A percentile compares a stretch with the other conserved stretches of the same genome.
Conservation (phyloP, 2,888 invertebrate genomes). For the Craniophora ligustri region DNA sequence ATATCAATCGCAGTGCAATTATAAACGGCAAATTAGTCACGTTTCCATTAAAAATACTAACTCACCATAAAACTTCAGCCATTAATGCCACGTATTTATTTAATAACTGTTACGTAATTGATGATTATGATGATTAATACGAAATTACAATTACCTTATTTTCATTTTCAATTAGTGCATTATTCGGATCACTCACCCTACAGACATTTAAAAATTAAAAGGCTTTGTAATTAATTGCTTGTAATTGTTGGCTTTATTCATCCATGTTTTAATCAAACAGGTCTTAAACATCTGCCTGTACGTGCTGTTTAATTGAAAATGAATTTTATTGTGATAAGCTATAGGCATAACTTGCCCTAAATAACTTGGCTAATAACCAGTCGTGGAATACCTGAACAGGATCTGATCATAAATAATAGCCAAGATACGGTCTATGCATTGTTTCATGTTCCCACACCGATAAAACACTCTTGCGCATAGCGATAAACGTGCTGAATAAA, state of each 20-base stretch:
- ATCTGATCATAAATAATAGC: conserved; percentile 40
- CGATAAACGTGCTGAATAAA: conserved; percentile 11
- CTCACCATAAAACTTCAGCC: background rate
- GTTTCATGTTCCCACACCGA: conserved; percentile 35
- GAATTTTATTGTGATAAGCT: conserved; percentile 3
- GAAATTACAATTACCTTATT: background rate
- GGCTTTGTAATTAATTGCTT: conserved; percentile 1
- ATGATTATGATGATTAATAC: background rate
- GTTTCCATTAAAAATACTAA: background rate
- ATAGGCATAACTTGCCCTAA: conserved; percentile 13
- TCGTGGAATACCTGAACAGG: conserved; percentile 9
- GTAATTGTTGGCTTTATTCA: background rate
- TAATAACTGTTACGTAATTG: conserved; percentile 1
- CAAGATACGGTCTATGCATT: conserved; percentile 40
- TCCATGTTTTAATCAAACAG: conserved; percentile 9
- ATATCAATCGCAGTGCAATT: background rate
- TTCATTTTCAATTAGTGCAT: conserved; percentile 3
- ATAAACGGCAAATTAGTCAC: background rate
- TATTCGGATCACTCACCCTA: background rate
- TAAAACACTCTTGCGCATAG: conserved; percentile 19
- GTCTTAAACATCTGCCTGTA: background rate
- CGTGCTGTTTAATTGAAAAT: conserved; percentile 8
- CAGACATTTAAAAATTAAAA: conserved; percentile 5
- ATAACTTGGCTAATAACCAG: conserved; percentile 19
- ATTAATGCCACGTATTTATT: conserved; percentile 1